A percentile compares a stretch with the other conserved stretches of the same genome.
Evolutionary conservation across 1,140 invertebrate genomes (phyloP).

Genomic region (Copidosoma floridanum): DNA sequence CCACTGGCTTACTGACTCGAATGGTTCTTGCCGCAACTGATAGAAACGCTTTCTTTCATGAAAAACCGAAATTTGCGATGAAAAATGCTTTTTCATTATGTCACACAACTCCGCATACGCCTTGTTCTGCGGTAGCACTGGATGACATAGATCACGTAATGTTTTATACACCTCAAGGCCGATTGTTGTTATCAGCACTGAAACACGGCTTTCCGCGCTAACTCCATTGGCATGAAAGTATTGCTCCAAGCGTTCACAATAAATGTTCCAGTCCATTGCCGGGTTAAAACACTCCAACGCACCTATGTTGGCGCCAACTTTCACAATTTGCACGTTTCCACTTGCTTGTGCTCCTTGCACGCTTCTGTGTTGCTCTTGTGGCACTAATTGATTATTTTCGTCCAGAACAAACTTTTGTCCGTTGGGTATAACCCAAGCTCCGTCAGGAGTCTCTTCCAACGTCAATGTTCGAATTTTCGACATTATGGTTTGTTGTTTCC

Average conservation of each 20-base stretch:
- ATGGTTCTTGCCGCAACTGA: constrained; percentile 15
- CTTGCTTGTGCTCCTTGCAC: no score
- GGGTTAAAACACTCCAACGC: no score
- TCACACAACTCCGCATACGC: constrained; percentile 24
- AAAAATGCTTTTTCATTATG: constrained; percentile 30
- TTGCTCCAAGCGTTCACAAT: constrained; percentile 29
- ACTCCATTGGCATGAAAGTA: constrained; percentile 32
- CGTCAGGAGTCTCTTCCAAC: no score
- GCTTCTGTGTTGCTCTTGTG: no score
- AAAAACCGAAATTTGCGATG: constrained; percentile 24
- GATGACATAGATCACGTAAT: constrained; percentile 30
- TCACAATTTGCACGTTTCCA: no score
- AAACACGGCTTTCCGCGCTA: constrained; percentile 16
- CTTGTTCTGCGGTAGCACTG: constrained; percentile 25
- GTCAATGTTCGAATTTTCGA: no score
- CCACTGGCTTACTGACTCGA: constrained; percentile 31
- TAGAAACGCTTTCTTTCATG: constrained; percentile 32
- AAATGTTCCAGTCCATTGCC: no score
- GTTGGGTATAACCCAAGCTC: no score
- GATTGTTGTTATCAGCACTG: constrained; percentile 28
- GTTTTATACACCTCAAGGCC: constrained; percentile 24
- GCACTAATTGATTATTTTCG: no score
- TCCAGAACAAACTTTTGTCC: no score
- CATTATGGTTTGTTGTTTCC: no score
- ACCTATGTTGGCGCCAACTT: no score